phyloP scores from a whole-genome alignment of 1,140 invertebrate genomes.

The Triops longicaudatus region DNA sequence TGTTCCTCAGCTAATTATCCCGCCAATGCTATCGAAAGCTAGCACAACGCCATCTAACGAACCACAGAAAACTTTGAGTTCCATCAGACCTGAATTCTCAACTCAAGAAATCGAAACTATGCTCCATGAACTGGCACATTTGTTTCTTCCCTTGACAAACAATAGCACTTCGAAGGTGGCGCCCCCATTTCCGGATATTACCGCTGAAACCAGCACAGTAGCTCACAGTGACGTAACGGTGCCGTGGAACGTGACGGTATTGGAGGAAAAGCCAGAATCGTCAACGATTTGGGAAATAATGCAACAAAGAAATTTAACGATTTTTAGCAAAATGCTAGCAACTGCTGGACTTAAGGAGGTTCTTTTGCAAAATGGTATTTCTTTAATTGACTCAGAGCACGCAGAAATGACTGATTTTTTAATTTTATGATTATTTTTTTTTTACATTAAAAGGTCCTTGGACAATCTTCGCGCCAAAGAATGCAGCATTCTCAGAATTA shows the following conservation, averaged over 20 bases:
- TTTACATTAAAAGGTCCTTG: slow-evolving; percentile 35
- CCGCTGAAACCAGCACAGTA: neutral
- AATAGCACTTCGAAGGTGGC: neutral
- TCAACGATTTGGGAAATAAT: slow-evolving; percentile 16
- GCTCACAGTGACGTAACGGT: neutral
- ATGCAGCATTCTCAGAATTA: slow-evolving; percentile 39
- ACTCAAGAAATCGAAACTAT: neutral
- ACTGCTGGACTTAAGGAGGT: slow-evolving; percentile 15
- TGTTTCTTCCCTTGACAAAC: neutral
- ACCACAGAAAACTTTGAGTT: neutral
- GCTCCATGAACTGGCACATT: neutral
- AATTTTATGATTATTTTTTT: neutral
- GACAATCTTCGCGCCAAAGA: slow-evolving; percentile 40
- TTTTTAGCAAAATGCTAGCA: slow-evolving; percentile 10
- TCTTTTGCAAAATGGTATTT: neutral
- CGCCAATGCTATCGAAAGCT: neutral
- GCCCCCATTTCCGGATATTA: neutral
- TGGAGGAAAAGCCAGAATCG: neutral
- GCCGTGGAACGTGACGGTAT: neutral
- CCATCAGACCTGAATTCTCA: neutral
- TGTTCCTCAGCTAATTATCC: slow-evolving; percentile 11
- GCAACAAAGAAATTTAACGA: slow-evolving; percentile 12
- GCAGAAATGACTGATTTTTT: too few species aligned
- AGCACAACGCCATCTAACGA: neutral
- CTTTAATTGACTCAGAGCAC: too few species aligned